phyloP scores from a whole-genome alignment of 2,888 invertebrate species.

The Caprella mutica region DNA sequence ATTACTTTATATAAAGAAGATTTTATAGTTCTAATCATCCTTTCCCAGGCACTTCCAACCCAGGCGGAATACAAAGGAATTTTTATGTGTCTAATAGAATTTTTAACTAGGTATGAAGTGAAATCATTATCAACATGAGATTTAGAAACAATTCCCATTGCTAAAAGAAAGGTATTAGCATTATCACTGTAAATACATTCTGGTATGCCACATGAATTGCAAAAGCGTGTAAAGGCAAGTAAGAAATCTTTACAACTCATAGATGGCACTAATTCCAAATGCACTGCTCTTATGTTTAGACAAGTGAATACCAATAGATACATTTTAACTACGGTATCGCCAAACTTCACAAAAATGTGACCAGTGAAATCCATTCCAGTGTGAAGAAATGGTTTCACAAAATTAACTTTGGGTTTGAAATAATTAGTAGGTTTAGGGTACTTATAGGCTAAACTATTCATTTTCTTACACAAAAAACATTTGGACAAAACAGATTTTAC shows the following conservation, averaged over 20 bases:
- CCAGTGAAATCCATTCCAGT: conserved; percentile 2
- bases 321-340: neutral
- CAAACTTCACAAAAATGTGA: neutral
- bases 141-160: neutral
- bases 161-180: neutral
- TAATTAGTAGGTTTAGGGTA: conserved; percentile 2
- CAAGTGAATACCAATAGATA: conserved; percentile 6
- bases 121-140: neutral
- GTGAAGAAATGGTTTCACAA: conserved; percentile 3
- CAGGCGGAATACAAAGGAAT: conserved; percentile 8
- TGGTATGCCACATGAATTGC: neutral
- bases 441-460: conserved; percentile 3
- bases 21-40: neutral
- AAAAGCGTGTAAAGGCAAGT: neutral
- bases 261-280: neutral
- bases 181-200: conserved; percentile 3
- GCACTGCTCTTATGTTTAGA: neutral
- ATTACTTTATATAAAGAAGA: conserved; percentile 3
- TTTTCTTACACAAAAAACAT: conserved; percentile 4
- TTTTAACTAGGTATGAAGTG: neutral
- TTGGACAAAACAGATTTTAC: neutral
- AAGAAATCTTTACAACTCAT: neutral
- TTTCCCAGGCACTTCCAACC: neutral
- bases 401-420: neutral
- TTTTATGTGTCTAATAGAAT: neutral